phyloP scores from a whole-genome alignment of 92 coral and sea anemone genomes.

The Bergia puertoricense region DNA sequence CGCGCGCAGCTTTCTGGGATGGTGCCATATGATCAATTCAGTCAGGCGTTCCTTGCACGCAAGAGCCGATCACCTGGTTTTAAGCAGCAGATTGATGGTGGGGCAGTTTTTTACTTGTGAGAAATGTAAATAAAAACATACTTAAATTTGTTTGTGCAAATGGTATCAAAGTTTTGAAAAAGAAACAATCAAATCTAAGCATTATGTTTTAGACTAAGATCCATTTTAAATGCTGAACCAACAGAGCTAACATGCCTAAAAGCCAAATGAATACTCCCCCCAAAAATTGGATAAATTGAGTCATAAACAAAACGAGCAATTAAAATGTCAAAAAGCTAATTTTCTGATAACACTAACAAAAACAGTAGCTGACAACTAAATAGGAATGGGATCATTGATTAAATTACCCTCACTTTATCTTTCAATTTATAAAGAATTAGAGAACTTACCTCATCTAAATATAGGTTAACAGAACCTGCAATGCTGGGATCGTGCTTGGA shows the following conservation, averaged over 20 bases:
- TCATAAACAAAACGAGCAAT: neutral
- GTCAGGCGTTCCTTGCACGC: too few relatives aligned
- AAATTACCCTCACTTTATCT: neutral
- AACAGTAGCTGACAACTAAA: neutral
- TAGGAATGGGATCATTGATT: neutral
- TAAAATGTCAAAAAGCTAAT: neutral
- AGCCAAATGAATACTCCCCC: neutral
- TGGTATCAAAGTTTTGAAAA: neutral
- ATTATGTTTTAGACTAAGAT: neutral
- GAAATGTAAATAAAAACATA: neutral
- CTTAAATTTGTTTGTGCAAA: neutral
- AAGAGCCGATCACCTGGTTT: too few relatives aligned
- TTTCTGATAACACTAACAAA: neutral
- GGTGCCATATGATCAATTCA: too few relatives aligned
- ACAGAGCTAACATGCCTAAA: neutral
- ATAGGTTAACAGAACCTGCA: conserved; percentile 91
- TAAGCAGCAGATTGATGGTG: too few relatives aligned
- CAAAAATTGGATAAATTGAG: neutral
- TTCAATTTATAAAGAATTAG: neutral
- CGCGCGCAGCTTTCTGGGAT: too few relatives aligned
- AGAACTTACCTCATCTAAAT: conserved; percentile 85
- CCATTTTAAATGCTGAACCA: neutral
- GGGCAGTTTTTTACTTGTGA: too few relatives aligned
- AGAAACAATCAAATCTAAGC: neutral
- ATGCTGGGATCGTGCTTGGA: conserved; percentile 87